Evolutionary conservation across 2,113 vertebrate genomes (phyloP).

Genomic region (Fulmarus glacialis): DNA sequence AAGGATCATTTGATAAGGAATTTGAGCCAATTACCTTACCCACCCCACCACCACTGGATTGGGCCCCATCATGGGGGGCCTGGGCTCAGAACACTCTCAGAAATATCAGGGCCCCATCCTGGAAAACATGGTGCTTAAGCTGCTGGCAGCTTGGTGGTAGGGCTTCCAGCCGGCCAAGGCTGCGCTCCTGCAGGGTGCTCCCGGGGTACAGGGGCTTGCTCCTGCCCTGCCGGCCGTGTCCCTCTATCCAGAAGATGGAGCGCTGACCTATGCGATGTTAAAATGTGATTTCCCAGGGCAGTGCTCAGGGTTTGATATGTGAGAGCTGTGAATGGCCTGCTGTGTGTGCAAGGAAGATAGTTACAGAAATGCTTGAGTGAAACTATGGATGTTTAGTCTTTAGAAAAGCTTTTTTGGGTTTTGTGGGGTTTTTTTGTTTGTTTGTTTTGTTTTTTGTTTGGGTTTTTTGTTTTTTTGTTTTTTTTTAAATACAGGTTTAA

Average conservation of each 20-base stretch:
- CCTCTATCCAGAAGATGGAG: background rate
- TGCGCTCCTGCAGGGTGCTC: background rate
- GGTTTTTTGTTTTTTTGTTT: background rate
- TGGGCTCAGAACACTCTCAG: background rate
- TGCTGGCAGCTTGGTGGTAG: background rate
- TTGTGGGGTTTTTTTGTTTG: background rate
- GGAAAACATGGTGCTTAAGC: rapidly evolving
- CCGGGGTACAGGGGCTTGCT: background rate
- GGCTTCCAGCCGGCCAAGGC: background rate
- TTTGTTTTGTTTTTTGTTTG: background rate
- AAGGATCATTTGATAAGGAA: background rate
- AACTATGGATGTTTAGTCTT: background rate
- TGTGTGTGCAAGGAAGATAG: background rate
- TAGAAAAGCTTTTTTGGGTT: background rate
- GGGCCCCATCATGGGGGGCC: background rate
- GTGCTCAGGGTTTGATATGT: background rate
- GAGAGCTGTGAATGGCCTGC: background rate
- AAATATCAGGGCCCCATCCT: background rate
- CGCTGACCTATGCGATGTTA: background rate
- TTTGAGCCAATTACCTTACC: background rate
- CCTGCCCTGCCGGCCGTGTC: rapidly evolving
- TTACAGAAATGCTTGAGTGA: background rate
- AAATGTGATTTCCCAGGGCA: background rate
- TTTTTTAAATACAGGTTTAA: background rate
- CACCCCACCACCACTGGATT: background rate